phyloP scores from a whole-genome alignment of 2,888 invertebrate species.

The Aspidiotus destructor region DNA sequence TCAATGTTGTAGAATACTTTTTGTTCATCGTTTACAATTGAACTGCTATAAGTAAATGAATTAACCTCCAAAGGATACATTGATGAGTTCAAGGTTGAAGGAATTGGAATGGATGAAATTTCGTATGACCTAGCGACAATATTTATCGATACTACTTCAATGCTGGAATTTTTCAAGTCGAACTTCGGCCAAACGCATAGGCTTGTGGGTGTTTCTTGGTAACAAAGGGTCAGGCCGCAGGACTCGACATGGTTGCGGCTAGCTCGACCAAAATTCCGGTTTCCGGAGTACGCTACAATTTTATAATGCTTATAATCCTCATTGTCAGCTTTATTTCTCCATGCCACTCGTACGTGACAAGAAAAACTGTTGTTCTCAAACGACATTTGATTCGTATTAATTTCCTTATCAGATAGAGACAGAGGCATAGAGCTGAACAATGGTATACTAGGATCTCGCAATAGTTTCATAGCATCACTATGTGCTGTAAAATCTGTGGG shows the following conservation, averaged over 20 bases:
- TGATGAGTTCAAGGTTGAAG: constrained; percentile 36
- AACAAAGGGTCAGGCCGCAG: constrained; percentile 40
- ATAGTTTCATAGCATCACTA: neutral
- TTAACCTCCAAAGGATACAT: constrained; percentile 36
- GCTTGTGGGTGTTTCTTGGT: constrained; percentile 26
- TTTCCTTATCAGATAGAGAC: neutral
- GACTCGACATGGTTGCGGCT: constrained; percentile 37
- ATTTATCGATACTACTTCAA: constrained; percentile 36
- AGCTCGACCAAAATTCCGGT: constrained; percentile 1
- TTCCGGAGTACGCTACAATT: constrained; percentile 21
- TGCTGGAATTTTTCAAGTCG: constrained; percentile 39
- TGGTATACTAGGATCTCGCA: neutral
- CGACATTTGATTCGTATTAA: neutral
- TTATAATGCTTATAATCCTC: constrained; percentile 1
- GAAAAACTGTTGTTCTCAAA: constrained; percentile 11
- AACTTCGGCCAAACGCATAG: constrained; percentile 38
- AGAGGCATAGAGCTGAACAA: neutral
- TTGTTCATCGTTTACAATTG: constrained; percentile 32
- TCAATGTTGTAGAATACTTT: constrained; percentile 30
- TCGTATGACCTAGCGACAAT: constrained; percentile 37
- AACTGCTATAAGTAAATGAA: constrained; percentile 36
- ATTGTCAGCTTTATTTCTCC: neutral
- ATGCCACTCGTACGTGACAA: constrained; percentile 10
- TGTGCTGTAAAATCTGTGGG: neutral
- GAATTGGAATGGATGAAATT: constrained; percentile 36